phyloP scores from a whole-genome alignment of 2,797 vertebrate genomes.

The Poecilia picta region DNA sequence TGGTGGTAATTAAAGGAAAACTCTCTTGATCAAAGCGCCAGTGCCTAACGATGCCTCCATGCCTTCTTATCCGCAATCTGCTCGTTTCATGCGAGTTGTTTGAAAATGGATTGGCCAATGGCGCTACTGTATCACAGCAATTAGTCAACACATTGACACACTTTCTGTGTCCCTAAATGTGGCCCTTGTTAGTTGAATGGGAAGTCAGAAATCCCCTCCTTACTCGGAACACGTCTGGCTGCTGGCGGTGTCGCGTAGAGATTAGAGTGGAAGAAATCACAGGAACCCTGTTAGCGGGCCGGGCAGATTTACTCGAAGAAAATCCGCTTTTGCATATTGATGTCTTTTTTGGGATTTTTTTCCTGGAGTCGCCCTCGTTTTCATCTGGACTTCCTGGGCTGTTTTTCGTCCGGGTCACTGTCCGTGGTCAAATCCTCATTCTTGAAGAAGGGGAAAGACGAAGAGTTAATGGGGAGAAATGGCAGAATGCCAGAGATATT shows the following conservation, averaged over 20 bases:
- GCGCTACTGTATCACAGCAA: constrained; percentile 51
- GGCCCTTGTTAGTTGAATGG: constrained; percentile 44
- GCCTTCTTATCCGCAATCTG: constrained; percentile 54
- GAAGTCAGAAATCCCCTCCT: constrained; percentile 39
- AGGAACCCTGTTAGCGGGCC: constrained; percentile 50
- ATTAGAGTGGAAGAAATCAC: constrained; percentile 48
- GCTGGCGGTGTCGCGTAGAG: constrained; percentile 29
- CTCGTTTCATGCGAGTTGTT: constrained; percentile 59
- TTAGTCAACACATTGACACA: constrained; percentile 67
- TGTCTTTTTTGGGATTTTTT: constrained; percentile 17
- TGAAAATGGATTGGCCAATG: constrained; percentile 54
- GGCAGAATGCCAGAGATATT: constrained; percentile 53
- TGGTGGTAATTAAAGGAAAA: constrained; percentile 65
- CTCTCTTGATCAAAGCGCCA: constrained; percentile 66
- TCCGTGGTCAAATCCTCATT: constrained; percentile 61
- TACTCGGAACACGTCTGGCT: constrained; percentile 36
- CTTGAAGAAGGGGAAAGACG: constrained; percentile 51
- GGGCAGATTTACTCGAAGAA: constrained; percentile 47
- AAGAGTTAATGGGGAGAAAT: background rate
- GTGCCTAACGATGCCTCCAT: constrained; percentile 63
- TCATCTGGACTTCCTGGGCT: constrained; percentile 30
- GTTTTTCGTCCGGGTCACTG: constrained; percentile 48
- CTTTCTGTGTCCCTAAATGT: constrained; percentile 49
- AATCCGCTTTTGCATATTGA: constrained; percentile 51
- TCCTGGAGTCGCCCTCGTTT: constrained; percentile 35